Evolutionary conservation across 2,797 vertebrate species (phyloP), one percentile per base, ranked within the genome.

Genomic region (Poliocrania exsul): DNA sequence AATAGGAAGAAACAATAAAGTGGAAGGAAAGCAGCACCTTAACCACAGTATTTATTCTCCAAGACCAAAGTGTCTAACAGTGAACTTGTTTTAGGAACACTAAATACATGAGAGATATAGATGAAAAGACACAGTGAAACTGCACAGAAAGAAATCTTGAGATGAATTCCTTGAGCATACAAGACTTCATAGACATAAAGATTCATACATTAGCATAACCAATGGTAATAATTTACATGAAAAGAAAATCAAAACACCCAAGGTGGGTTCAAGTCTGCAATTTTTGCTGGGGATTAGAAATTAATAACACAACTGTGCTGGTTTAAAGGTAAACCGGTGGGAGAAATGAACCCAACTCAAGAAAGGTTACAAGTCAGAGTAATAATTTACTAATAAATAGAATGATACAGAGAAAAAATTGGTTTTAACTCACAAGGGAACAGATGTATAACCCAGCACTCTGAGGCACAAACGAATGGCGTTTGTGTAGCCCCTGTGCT

Each of bases 251-350:
- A 9, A 60, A 18, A 7, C 10, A 46, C 6, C 2, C 5, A 35
- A 17, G 74, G 12, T 26, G 16, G 2, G 7, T 60, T 87, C 5
- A 40, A 60, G 10, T 70, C 37, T 61, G 13, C 31, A 23, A 82
- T 81, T 92, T 77, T 56, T 26, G 13, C 49, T 77, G 37, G 29
- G 31, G 9, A 57, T 78, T 85, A 92, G 64, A 92, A 70, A 93
- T 53, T 0, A 85, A 40, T 37, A 90, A 40, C 14, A 35, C 19
- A 38, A 51, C n/a, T 17, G 7, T 17, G 16, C 40, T 42, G 40
- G 40, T 42, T 42, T 42, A 42, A 42, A 16, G 40, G 40, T 42
- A 42, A 42, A 42, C 16, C 16, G 4, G 40, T 42, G 40, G 40
- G 40, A 42, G 40, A 42, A 42, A 42, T 42, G 40, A 42, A 42